Conservation (phyloP, 2,888 invertebrate species). For the Scrobipalpa costella region DNA sequence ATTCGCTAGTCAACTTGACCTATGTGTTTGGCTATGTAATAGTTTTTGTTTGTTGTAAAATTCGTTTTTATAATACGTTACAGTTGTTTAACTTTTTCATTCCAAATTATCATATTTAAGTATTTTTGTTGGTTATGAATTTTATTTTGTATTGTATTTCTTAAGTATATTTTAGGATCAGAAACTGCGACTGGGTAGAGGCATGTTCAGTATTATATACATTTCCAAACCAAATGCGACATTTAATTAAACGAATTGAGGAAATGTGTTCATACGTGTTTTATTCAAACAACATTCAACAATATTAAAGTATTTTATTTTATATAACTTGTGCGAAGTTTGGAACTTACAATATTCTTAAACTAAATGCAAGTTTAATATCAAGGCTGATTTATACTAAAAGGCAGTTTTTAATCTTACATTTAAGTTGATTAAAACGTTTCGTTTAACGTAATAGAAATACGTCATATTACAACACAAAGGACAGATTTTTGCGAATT, state of each 20-base stretch:
- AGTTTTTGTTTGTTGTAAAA: neutral
- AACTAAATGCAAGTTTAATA: neutral
- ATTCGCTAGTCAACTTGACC: neutral
- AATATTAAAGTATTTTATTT: neutral
- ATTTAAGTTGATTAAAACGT: too few relatives aligned
- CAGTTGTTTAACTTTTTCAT: slow-evolving; percentile 22
- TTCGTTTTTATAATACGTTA: neutral
- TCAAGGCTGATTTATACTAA: too few relatives aligned
- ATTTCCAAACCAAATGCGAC: slow-evolving; percentile 71
- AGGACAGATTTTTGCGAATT: too few relatives aligned
- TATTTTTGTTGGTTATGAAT: neutral
- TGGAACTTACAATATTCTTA: neutral
- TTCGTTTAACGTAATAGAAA: too few relatives aligned
- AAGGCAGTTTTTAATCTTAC: too few relatives aligned
- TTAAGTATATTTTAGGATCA: slow-evolving; percentile 6
- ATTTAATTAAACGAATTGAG: slow-evolving; percentile 60
- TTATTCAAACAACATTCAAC: slow-evolving; percentile 40
- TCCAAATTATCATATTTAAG: neutral
- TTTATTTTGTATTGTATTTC: too few relatives aligned
- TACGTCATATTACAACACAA: neutral
- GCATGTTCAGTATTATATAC: slow-evolving; percentile 59
- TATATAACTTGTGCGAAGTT: neutral
- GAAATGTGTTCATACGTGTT: slow-evolving; percentile 43
- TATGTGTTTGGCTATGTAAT: neutral
- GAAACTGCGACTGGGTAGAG: slow-evolving; percentile 43